A percentile compares a stretch with the other conserved stretches of the same genome.
phyloP scores from a whole-genome alignment of 2,797 vertebrate genomes.

The Sebastes trivittatus region DNA sequence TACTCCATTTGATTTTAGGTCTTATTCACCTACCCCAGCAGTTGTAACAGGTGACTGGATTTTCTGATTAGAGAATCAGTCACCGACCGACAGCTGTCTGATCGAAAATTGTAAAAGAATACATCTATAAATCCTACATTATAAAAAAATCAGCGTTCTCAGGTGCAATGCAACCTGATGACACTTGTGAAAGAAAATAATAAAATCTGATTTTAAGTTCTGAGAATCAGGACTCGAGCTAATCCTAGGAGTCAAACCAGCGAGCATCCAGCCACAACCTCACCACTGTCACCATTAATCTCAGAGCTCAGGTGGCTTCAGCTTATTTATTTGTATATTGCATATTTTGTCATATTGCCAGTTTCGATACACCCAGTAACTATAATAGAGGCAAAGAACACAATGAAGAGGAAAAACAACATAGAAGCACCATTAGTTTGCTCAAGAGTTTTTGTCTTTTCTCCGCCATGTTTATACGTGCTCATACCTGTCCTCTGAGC shows the following conservation, averaged over 20 bases:
- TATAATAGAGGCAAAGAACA: constrained; percentile 4
- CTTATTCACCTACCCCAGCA: not conserved
- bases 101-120: not conserved
- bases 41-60: not conserved
- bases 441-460: constrained; percentile 27
- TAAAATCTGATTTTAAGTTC: not conserved
- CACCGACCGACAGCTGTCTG: not conserved
- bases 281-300: not conserved
- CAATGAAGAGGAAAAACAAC: constrained; percentile 6
- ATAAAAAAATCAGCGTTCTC: too few relatives aligned
- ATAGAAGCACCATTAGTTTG: constrained; percentile 5
- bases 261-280: not conserved
- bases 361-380: constrained; percentile 50
- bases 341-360: constrained; percentile 18
- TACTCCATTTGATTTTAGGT: not conserved
- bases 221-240: not conserved
- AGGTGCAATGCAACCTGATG: not conserved
- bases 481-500: constrained; percentile 57
- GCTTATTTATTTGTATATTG: constrained; percentile 5
- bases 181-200: not conserved
- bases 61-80: not conserved
- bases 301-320: not conserved
- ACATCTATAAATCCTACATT: not conserved
- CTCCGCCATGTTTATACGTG: constrained; percentile 29
- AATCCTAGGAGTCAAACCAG: not conserved